These are phyloP conservation scores for Sula dactylatra DNA, from an alignment of 2,113 vertebrate genomes.

Conservation along the genomic window DNA sequence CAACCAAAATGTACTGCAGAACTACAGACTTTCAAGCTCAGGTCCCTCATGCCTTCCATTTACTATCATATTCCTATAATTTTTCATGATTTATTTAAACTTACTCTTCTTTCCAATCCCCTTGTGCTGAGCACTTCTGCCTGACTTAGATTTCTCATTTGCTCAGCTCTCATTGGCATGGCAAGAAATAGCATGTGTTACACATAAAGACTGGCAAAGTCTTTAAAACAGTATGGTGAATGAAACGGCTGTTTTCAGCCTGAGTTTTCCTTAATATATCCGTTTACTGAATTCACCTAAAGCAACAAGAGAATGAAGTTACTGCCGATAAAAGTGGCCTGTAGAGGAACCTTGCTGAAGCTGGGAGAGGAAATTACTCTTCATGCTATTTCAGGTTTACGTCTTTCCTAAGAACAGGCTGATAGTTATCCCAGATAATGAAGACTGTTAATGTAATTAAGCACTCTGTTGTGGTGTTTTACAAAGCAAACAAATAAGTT, in stretches of 20 bases:
- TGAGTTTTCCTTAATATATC: neutral
- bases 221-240: neutral
- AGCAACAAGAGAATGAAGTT: neutral
- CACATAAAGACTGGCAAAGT: neutral
- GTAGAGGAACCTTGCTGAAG: neutral
- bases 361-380: conserved; percentile 58
- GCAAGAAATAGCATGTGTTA: neutral
- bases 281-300: neutral
- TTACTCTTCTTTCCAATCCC: neutral
- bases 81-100: neutral
- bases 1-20: neutral
- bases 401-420: conserved; percentile 54
- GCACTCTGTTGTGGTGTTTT: conserved; percentile 14
- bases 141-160: neutral
- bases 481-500: conserved; percentile 48
- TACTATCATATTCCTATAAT: neutral
- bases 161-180: neutral
- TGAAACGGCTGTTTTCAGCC: neutral
- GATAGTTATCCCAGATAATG: conserved; percentile 40
- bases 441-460: conserved; percentile 60
- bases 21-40: neutral
- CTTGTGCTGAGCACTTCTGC: neutral
- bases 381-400: conserved; percentile 55
- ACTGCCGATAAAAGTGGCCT: conserved; percentile 1
- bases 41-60: neutral